phyloP scores from a whole-genome alignment of 1,140 invertebrate species.

The Pararge aegeria region DNA sequence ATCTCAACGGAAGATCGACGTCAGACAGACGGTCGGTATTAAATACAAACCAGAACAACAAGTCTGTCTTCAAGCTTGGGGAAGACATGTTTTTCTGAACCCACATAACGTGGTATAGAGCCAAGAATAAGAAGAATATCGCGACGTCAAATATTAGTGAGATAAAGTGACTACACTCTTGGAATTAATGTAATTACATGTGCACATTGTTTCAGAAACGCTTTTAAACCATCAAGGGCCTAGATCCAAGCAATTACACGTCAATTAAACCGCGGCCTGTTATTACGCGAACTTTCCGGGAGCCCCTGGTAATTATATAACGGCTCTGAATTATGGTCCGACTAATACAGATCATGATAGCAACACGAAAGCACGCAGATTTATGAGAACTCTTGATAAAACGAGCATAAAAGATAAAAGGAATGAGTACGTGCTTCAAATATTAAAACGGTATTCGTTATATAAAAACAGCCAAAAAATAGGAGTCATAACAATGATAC shows the following conservation, averaged over 20 bases:
- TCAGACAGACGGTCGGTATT: too few relatives aligned
- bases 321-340: slow-evolving; percentile 53
- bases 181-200: background rate
- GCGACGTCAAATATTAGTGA: background rate
- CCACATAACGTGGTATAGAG: too few relatives aligned
- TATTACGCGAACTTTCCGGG: slow-evolving; percentile 54
- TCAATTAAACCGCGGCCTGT: slow-evolving; percentile 49
- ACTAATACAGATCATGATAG: slow-evolving; percentile 61
- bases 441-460: slow-evolving; percentile 8
- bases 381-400: slow-evolving; percentile 53
- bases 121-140: too few relatives aligned
- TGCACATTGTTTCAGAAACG: slow-evolving; percentile 2
- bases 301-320: slow-evolving; percentile 56
- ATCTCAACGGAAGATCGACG: too few relatives aligned
- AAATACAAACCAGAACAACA: too few relatives aligned
- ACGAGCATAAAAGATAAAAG: slow-evolving; percentile 35
- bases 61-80: too few relatives aligned
- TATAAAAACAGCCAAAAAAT: background rate
- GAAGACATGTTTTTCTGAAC: too few relatives aligned
- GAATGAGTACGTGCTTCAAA: slow-evolving; percentile 24
- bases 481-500: background rate
- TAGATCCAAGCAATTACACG: slow-evolving; percentile 36
- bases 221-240: slow-evolving; percentile 14
- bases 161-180: background rate
- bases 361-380: slow-evolving; percentile 47